Conservation (phyloP, 1,140 invertebrate species). For the Bursaphelenchus mucronatus region DNA sequence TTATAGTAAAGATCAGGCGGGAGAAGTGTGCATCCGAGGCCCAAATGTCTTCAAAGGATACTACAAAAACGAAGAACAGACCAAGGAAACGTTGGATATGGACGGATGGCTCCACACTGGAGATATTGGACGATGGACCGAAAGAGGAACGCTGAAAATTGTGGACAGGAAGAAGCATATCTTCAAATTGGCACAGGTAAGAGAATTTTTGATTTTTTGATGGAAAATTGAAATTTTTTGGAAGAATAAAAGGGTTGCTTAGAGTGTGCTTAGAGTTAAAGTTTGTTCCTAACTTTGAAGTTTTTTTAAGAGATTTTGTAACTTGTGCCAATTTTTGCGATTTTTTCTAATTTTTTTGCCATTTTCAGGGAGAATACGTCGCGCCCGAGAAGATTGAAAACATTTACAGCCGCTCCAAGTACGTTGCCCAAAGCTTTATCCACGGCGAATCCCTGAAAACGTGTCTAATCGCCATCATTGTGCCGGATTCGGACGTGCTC, state of each 20-base stretch:
- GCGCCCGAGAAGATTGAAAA: constrained; percentile 68
- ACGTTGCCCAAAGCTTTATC: constrained; percentile 64
- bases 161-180: constrained; percentile 66
- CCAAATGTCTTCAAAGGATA: constrained; percentile 61
- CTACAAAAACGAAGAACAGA: constrained; percentile 63
- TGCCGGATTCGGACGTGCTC: constrained; percentile 71
- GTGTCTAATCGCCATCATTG: constrained; percentile 84
- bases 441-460: constrained; percentile 70
- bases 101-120: constrained; percentile 63
- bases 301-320: no score
- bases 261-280: no score
- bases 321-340: no score
- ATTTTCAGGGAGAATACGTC: constrained; percentile 65
- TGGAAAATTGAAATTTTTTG: no score
- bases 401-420: constrained; percentile 62
- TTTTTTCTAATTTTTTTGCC: no score
- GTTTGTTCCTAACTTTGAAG: no score
- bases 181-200: constrained; percentile 65
- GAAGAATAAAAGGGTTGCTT: no score
- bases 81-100: constrained; percentile 62
- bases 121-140: constrained; percentile 61
- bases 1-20: constrained; percentile 51
- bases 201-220: constrained; percentile 10
- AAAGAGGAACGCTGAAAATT: constrained; percentile 65
- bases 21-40: constrained; percentile 58